phyloP scores from a whole-genome alignment of 2,888 invertebrate genomes.

The Microctonus hyperodae region DNA sequence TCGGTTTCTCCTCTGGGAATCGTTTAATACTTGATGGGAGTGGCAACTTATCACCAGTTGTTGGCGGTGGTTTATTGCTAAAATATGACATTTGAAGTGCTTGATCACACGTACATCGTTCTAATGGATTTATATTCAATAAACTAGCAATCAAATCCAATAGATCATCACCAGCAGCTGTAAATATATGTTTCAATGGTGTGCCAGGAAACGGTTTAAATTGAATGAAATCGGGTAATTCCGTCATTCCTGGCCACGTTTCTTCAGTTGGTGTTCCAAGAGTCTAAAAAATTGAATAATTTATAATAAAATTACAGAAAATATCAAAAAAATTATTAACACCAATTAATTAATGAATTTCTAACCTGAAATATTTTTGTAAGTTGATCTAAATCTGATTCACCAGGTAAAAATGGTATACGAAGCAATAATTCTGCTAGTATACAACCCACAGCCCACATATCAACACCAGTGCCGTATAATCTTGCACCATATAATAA shows the following conservation, averaged over 20 bases:
- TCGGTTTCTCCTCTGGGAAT: slow-evolving; percentile 71
- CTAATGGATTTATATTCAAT: slow-evolving; percentile 82
- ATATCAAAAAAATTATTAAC: slow-evolving; percentile 1
- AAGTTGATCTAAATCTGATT: slow-evolving; percentile 96
- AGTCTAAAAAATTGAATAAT: slow-evolving; percentile 47
- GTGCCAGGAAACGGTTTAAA: slow-evolving; percentile 88
- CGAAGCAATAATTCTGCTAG: slow-evolving; percentile 91
- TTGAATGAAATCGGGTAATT: slow-evolving; percentile 89
- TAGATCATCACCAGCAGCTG: slow-evolving; percentile 92
- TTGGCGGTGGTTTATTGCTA: slow-evolving; percentile 88
- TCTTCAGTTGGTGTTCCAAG: slow-evolving; percentile 93
- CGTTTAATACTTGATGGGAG: slow-evolving; percentile 72
- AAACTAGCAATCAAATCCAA: slow-evolving; percentile 80
- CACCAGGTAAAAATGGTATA: slow-evolving; percentile 94
- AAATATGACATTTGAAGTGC: slow-evolving; percentile 92
- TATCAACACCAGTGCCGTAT: slow-evolving; percentile 96
- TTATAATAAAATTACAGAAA: background rate
- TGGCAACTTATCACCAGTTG: slow-evolving; percentile 83
- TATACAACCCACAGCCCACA: slow-evolving; percentile 99
- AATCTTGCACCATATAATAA: slow-evolving; percentile 93
- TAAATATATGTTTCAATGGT: slow-evolving; percentile 90
- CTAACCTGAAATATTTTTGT: slow-evolving; percentile 90
- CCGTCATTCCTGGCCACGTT: slow-evolving; percentile 86
- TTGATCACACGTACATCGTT: slow-evolving; percentile 81
- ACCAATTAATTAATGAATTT: background rate